A percentile compares a stretch with the other conserved stretches of the same genome.
phyloP scores from a whole-genome alignment of 2,888 invertebrate genomes.

The Caenorhabditis japonica region DNA sequence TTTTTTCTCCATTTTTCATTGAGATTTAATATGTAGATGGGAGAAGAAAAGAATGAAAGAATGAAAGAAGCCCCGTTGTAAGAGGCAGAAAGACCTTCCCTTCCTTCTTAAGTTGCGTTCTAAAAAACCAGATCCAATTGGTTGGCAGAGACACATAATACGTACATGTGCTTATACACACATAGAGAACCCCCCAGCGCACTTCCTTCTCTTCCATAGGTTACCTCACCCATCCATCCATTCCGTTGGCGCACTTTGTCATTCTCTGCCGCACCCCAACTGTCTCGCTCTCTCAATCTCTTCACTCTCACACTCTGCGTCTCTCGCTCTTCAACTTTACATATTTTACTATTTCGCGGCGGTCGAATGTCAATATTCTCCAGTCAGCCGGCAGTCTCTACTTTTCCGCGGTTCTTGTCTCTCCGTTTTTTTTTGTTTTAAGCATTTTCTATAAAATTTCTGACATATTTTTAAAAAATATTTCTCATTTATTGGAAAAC shows the following conservation, averaged over 20 bases:
- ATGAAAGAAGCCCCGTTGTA: no score
- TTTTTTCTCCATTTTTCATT: no score
- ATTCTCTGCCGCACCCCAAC: no score
- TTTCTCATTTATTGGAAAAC: no score
- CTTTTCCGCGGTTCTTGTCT: constrained; percentile 31
- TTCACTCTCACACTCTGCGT: constrained; percentile 17
- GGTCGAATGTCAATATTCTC: constrained; percentile 50
- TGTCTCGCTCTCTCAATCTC: constrained; percentile 2
- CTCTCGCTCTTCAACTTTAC: neutral
- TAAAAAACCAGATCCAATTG: constrained; percentile 51
- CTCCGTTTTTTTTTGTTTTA: constrained; percentile 27
- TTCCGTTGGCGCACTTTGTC: constrained; percentile 3
- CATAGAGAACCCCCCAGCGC: constrained; percentile 36
- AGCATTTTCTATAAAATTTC: constrained; percentile 1
- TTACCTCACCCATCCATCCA: constrained; percentile 5
- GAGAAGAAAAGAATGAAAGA: no score
- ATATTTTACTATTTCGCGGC: constrained; percentile 43
- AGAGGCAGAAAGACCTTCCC: no score
- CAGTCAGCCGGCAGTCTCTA: constrained; percentile 45
- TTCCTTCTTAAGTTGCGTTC: constrained; percentile 7
- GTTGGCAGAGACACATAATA: constrained; percentile 27
- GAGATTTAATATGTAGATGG: no score
- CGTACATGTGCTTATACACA: constrained; percentile 30
- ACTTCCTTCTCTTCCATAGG: constrained; percentile 12
- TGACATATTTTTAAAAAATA: neutral